phyloP scores from a whole-genome alignment of 2,888 invertebrate species.

The Caradrina clavipalpis region DNA sequence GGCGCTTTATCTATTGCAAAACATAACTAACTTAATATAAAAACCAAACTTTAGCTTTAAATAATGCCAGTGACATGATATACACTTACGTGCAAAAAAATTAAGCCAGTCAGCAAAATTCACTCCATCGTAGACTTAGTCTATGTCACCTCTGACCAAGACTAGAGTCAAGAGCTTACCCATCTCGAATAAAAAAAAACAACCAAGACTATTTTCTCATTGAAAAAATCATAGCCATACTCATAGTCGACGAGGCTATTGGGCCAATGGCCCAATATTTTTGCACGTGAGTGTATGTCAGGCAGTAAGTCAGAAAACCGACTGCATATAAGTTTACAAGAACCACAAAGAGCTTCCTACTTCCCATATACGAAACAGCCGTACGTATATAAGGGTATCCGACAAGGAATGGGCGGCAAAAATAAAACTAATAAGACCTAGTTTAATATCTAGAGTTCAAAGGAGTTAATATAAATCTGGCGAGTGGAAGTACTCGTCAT shows the following conservation, averaged over 20 bases:
- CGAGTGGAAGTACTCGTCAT: slow-evolving; percentile 45
- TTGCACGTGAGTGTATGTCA: not conserved
- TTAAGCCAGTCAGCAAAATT: too few relatives aligned
- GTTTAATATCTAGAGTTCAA: slow-evolving; percentile 56
- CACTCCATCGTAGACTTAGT: too few relatives aligned
- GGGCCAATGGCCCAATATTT: too few relatives aligned
- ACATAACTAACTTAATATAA: not conserved
- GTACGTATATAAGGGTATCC: not conserved
- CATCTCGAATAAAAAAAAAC: too few relatives aligned
- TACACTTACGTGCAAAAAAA: too few relatives aligned
- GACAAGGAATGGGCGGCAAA: slow-evolving; percentile 16
- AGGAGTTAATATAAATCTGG: slow-evolving; percentile 58
- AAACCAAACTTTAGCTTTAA: too few relatives aligned
- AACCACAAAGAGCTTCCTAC: slow-evolving; percentile 27
- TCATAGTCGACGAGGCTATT: too few relatives aligned
- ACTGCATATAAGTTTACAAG: not conserved
- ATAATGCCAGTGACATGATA: too few relatives aligned
- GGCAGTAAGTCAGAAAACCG: slow-evolving; percentile 10
- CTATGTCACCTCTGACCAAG: too few relatives aligned
- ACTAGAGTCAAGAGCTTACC: too few relatives aligned
- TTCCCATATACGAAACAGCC: slow-evolving; percentile 2
- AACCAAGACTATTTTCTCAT: too few relatives aligned
- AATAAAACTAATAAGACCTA: slow-evolving; percentile 51
- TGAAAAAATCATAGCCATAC: too few relatives aligned
- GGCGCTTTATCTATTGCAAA: slow-evolving; percentile 7